Conservation (phyloP, 1,140 invertebrate genomes). For the Lucilia cuprina region DNA sequence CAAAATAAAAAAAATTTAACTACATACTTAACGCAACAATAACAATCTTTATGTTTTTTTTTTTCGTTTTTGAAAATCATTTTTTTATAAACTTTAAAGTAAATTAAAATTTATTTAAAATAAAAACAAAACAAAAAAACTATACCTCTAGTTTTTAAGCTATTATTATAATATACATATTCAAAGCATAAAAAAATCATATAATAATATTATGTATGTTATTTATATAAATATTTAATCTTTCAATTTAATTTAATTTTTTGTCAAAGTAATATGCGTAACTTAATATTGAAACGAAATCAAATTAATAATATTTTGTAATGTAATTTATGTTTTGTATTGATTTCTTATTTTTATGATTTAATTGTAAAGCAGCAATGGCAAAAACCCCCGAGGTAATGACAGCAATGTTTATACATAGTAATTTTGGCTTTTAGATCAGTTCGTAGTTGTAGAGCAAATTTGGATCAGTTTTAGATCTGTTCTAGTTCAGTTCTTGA, state of each 20-base stretch:
- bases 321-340: neutral
- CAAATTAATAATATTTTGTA: neutral
- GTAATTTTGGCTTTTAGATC: too few relatives aligned
- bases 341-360: neutral
- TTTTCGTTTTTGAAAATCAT: conserved; percentile 5
- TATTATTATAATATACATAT: neutral
- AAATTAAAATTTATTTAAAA: conserved; percentile 22
- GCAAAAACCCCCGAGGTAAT: too few relatives aligned
- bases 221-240: neutral
- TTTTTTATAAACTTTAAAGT: conserved; percentile 2
- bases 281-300: neutral
- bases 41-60: conserved; percentile 22
- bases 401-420: too few relatives aligned
- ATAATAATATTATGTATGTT: neutral
- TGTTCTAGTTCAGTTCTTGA: too few relatives aligned
- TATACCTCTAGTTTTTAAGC: conserved; percentile 21
- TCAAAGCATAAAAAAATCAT: conserved; percentile 20
- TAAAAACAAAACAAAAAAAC: neutral
- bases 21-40: conserved; percentile 25
- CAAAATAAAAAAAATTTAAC: neutral
- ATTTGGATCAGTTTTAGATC: too few relatives aligned
- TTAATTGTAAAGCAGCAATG: neutral
- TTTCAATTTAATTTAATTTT: too few relatives aligned
- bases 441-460: too few relatives aligned
- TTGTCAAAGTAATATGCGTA: neutral